Conservation (phyloP, 2,888 invertebrate genomes). For the Rhagium mordax region DNA sequence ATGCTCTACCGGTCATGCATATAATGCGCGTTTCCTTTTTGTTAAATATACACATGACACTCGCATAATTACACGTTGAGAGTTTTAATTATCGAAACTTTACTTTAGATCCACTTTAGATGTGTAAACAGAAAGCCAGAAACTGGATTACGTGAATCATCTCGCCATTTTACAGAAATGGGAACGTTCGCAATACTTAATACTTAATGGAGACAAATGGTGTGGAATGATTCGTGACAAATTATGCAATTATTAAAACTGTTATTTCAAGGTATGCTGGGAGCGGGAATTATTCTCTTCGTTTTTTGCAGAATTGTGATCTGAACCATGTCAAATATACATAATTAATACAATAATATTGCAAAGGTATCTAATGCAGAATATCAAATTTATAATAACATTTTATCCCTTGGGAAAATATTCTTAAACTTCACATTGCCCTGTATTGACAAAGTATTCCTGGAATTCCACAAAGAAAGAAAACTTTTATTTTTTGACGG, state of each 20-base stretch:
- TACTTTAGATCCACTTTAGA: not conserved
- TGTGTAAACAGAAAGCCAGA: not conserved
- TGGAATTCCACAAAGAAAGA: slow-evolving; percentile 7
- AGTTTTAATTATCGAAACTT: slow-evolving; percentile 4
- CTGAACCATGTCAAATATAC: too few relatives aligned
- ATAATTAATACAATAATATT: too few relatives aligned
- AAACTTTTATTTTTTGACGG: slow-evolving; percentile 4
- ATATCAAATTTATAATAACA: too few relatives aligned
- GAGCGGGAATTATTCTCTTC: too few relatives aligned
- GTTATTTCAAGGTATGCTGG: too few relatives aligned
- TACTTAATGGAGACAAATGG: too few relatives aligned
- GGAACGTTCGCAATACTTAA: not conserved
- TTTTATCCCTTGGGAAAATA: too few relatives aligned
- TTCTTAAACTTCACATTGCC: not conserved
- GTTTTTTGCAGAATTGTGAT: too few relatives aligned
- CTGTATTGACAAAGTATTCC: not conserved
- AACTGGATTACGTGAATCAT: not conserved
- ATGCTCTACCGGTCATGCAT: slow-evolving; percentile 20
- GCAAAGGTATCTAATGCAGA: too few relatives aligned
- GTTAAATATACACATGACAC: slow-evolving; percentile 22
- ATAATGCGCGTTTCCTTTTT: slow-evolving; percentile 30
- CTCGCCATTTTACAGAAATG: not conserved
- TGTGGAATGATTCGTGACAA: not conserved
- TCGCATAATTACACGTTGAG: slow-evolving; percentile 16
- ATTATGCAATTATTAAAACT: not conserved